These are phyloP conservation scores for Heterodera carotae DNA, from an alignment of 1,140 invertebrate species.

Conservation along the genomic window DNA sequence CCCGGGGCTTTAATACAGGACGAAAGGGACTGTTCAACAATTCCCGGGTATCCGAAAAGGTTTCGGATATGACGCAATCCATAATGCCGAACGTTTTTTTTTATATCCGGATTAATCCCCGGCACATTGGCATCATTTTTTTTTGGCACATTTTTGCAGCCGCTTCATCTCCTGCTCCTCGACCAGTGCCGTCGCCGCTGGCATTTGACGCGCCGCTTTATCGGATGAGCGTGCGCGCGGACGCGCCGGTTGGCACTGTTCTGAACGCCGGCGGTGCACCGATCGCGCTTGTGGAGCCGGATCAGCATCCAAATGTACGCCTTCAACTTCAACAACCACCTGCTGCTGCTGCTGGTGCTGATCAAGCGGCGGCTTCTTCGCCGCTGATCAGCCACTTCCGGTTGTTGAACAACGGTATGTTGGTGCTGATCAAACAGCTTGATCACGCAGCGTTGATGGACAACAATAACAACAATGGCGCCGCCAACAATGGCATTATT, in stretches of 20 bases:
- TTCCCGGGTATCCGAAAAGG: too few relatives aligned
- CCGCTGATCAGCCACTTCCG: constrained; percentile 35
- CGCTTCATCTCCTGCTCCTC: not conserved
- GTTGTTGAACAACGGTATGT: constrained; percentile 49
- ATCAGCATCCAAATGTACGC: constrained; percentile 27
- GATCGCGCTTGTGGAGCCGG: constrained; percentile 27
- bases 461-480: too few relatives aligned
- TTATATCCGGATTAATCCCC: too few relatives aligned
- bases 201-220: constrained; percentile 41
- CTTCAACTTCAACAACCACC: constrained; percentile 18
- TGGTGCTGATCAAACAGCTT: constrained; percentile 41
- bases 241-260: constrained; percentile 38
- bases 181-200: constrained; percentile 2
- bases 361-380: constrained; percentile 24
- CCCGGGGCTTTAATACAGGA: too few relatives aligned
- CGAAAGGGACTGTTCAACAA: too few relatives aligned
- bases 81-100: too few relatives aligned
- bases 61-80: too few relatives aligned
- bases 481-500: constrained; percentile 43
- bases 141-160: not conserved
- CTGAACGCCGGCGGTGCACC: constrained; percentile 35
- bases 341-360: not conserved
- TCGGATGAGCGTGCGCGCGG: constrained; percentile 48
- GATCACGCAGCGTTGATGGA: constrained; percentile 42
- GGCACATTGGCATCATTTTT: not conserved